Evolutionary conservation across 2,797 vertebrate species (phyloP).

Genomic region (Geotrypetes seraphini): DNA sequence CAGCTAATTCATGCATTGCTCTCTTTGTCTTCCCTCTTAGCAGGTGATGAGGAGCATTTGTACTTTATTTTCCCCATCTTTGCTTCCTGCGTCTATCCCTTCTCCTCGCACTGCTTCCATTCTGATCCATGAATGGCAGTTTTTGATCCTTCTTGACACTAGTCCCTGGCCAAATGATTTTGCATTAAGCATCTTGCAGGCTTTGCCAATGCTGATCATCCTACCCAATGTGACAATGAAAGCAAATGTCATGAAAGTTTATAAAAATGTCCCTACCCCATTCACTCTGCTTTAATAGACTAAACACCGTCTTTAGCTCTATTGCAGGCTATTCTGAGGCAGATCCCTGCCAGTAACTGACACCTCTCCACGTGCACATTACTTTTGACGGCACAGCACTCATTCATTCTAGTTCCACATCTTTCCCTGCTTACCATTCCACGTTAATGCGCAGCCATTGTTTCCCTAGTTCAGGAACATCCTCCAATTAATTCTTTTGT

Average conservation of each 20-base stretch:
- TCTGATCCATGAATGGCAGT: neutral
- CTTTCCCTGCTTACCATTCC: too few species aligned
- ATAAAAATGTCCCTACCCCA: neutral
- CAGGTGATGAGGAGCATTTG: slow-evolving; percentile 27
- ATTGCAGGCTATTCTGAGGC: neutral
- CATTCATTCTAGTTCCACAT: too few species aligned
- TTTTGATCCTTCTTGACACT: neutral
- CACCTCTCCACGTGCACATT: too few species aligned
- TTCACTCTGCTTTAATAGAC: neutral
- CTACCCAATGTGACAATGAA: neutral
- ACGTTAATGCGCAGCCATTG: too few species aligned
- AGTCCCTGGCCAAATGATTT: slow-evolving; percentile 10
- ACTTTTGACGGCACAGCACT: too few species aligned
- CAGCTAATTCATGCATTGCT: slow-evolving; percentile 21
- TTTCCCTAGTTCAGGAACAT: too few species aligned
- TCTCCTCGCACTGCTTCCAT: slow-evolving; percentile 3
- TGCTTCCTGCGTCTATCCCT: slow-evolving; percentile 1
- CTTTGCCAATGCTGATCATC: neutral
- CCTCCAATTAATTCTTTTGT: too few species aligned
- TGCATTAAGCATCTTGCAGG: slow-evolving; percentile 1
- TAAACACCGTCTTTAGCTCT: neutral
- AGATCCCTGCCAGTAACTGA: too few species aligned
- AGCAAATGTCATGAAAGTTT: neutral
- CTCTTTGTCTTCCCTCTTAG: slow-evolving; percentile 11
- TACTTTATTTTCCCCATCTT: slow-evolving; percentile 12